These are phyloP conservation scores for Nyleta sp. DNA, from an alignment of 2,888 invertebrate genomes.

Conservation along the genomic window DNA sequence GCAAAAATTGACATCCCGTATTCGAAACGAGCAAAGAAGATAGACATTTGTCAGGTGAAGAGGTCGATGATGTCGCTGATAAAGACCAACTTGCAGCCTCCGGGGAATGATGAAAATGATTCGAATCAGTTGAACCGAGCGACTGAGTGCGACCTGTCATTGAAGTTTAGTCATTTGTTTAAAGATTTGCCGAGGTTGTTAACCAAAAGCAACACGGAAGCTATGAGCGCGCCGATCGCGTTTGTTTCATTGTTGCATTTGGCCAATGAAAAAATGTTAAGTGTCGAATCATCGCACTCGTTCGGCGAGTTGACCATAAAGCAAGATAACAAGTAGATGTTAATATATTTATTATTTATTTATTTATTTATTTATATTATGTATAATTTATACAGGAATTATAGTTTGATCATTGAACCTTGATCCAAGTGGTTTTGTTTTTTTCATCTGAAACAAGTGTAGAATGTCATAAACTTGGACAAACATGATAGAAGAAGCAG, in stretches of 20 bases:
- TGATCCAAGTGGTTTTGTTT: too few relatives aligned
- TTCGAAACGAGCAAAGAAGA: slow-evolving; percentile 92
- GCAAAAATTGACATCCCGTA: slow-evolving; percentile 89
- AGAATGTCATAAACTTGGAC: too few relatives aligned
- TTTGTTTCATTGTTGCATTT: slow-evolving; percentile 92
- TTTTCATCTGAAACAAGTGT: too few relatives aligned
- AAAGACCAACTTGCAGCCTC: not conserved
- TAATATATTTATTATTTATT: too few relatives aligned
- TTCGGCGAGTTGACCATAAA: slow-evolving; percentile 16
- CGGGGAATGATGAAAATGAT: not conserved
- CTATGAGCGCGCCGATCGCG: slow-evolving; percentile 90
- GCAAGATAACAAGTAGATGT: too few relatives aligned
- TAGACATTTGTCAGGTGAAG: slow-evolving; percentile 94
- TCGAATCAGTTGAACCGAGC: slow-evolving; percentile 25
- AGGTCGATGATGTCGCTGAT: slow-evolving; percentile 88
- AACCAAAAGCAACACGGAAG: slow-evolving; percentile 86
- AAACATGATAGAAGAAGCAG: too few relatives aligned
- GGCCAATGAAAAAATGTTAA: slow-evolving; percentile 88
- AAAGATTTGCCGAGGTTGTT: slow-evolving; percentile 84
- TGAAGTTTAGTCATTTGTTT: slow-evolving; percentile 84
- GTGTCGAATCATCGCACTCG: not conserved
- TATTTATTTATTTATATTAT: too few relatives aligned
- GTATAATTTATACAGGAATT: too few relatives aligned
- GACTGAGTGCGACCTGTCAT: slow-evolving; percentile 49
- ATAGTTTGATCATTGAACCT: too few relatives aligned